Base-by-base conservation (phyloP, 2,888 invertebrate genomes). In the Brassicogethes aeneus region DNA sequence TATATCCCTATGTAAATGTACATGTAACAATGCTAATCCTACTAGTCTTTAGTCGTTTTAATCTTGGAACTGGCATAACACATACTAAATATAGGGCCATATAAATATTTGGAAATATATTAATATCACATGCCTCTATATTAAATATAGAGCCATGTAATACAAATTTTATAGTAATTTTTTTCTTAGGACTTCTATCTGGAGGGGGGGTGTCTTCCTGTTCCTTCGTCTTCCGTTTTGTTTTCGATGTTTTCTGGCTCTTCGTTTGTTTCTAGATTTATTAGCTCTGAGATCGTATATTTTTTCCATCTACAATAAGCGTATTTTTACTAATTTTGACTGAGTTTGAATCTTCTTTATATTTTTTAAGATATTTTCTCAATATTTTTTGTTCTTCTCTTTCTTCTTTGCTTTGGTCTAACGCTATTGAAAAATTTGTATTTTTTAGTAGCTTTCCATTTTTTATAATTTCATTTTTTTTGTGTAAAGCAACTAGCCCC, bases 361-460 rank as follows among this genome's bases (percentile, higher is more conserved):
- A 23, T 23, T 23, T 23, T 10, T 23, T 23, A 23, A n/a, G n/a
- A n/a, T n/a, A n/a, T n/a, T n/a, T n/a, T n/a, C n/a, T n/a, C n/a
- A n/a, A n/a, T n/a, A n/a, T 23, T 23, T 23, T 23, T 23, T 23
- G 23, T 10, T 23, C 23, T 23, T 23, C 23, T 23, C 23, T 5
- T 23, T 23, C 23, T 23, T 23, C 23, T 23, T 23, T 23, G 23
- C 23, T 23, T 23, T 23, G 23, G 23, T 23, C 23, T 23, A 23
- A 23, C 10, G 23, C 23, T 5, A 23, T 23, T 10, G 23, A 23
- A 10, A 7, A 23, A 23, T 23, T 23, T 23, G 23, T 23, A 10
- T 23, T 23, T 23, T 23, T 23, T 23, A 23, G 23, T 23, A 23
- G 23, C 10, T 23, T 23, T 5, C 23, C 23, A 10, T 23, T 23